Conservation (phyloP, 2,888 invertebrate species). For the Athalia rosae region DNA sequence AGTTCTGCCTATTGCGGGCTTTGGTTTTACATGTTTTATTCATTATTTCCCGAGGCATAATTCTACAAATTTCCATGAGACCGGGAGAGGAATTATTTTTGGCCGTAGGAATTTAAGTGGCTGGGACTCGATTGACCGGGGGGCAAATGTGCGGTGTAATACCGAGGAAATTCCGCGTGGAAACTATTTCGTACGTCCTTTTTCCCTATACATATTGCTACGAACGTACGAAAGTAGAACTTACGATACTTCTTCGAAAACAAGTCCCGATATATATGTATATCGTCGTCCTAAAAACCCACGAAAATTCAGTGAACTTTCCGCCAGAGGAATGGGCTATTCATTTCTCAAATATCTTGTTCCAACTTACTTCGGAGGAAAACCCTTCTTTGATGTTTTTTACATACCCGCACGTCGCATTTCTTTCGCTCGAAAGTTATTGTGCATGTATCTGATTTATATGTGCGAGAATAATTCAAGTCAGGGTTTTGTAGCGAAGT, state of each 20-base stretch:
- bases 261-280: slow-evolving; percentile 4
- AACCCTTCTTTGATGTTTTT: too few species aligned
- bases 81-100: background rate
- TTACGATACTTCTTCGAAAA: slow-evolving; percentile 17
- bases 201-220: background rate
- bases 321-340: background rate
- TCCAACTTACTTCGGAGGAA: too few species aligned
- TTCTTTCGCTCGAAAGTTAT: too few species aligned
- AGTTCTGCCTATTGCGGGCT: too few species aligned
- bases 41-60: background rate
- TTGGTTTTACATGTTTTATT: slow-evolving; percentile 7
- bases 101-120: slow-evolving; percentile 5
- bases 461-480: too few species aligned
- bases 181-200: background rate
- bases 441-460: too few species aligned
- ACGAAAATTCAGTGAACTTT: background rate
- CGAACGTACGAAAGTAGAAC: background rate
- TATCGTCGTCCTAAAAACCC: slow-evolving; percentile 6
- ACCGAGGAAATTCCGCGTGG: slow-evolving; percentile 9
- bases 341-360: slow-evolving; percentile 6
- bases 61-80: background rate
- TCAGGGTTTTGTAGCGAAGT: too few species aligned
- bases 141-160: background rate
- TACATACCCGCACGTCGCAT: too few species aligned
- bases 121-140: background rate